Conservation (phyloP, 2,797 vertebrate genomes). For the Amphiprion clarkii region DNA sequence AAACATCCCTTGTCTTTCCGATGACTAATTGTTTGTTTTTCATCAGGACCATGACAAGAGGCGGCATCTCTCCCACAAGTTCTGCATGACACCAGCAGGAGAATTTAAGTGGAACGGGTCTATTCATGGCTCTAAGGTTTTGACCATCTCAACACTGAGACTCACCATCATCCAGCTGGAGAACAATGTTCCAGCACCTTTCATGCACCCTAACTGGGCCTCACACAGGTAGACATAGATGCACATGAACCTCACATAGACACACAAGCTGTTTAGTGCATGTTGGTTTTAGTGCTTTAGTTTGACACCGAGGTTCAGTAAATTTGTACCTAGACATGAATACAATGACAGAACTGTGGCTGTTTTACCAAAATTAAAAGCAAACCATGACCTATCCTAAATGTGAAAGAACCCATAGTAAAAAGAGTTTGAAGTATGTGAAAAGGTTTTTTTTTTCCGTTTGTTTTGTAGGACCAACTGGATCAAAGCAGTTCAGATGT, state of each 20-base stretch:
- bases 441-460: constrained; percentile 13
- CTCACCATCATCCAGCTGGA: constrained; percentile 98
- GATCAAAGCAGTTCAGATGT: constrained; percentile 99
- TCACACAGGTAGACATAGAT: constrained; percentile 92
- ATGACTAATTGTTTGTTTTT: constrained; percentile 31
- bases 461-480: constrained; percentile 91
- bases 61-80: constrained; percentile 96
- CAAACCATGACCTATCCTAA: background rate
- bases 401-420: background rate
- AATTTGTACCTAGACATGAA: background rate
- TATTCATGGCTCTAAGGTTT: constrained; percentile 94
- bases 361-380: constrained; percentile 5
- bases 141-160: constrained; percentile 96
- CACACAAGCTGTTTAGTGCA: background rate
- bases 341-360: background rate
- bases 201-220: constrained; percentile 98
- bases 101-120: constrained; percentile 99
- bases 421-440: constrained; percentile 1
- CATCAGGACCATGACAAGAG: constrained; percentile 96
- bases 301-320: background rate
- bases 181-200: constrained; percentile 96
- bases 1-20: background rate
- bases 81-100: constrained; percentile 96
- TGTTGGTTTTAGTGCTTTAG: background rate
- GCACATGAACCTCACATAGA: background rate